phyloP scores from a whole-genome alignment of 2,113 vertebrate species.

The Fregetta grallaria region DNA sequence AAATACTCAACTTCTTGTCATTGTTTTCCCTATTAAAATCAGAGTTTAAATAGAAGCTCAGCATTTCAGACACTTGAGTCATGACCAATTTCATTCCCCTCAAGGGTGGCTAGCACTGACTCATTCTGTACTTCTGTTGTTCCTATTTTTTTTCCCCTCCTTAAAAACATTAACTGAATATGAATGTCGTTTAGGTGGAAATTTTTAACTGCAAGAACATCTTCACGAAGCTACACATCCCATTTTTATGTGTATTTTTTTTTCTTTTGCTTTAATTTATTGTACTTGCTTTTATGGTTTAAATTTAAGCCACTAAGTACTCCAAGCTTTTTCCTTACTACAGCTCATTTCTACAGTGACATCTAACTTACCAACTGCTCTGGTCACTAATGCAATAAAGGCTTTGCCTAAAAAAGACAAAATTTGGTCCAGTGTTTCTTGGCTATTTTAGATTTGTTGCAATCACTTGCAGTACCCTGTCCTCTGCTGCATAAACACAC shows the following conservation, averaged over 20 bases:
- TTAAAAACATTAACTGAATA: background rate
- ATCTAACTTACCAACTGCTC: background rate
- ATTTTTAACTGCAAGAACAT: background rate
- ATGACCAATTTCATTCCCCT: background rate
- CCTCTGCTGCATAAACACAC: background rate
- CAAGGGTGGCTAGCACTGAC: background rate
- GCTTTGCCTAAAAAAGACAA: background rate
- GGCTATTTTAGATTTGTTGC: background rate
- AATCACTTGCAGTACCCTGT: background rate
- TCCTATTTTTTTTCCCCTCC: background rate
- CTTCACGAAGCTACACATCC: background rate
- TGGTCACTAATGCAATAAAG: background rate
- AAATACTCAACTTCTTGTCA: background rate
- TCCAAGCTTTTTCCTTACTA: background rate
- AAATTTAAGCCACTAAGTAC: background rate
- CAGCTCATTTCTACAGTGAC: background rate
- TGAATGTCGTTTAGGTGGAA: background rate
- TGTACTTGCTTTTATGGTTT: background rate
- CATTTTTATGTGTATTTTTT: background rate
- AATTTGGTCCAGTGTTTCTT: background rate
- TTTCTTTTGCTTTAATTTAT: background rate
- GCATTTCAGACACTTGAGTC: background rate
- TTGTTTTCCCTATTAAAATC: background rate
- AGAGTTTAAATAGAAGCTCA: background rate
- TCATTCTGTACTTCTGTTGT: background rate